Base-by-base conservation (phyloP, 2,888 invertebrate species). In the Dastarcus helophoroides region DNA sequence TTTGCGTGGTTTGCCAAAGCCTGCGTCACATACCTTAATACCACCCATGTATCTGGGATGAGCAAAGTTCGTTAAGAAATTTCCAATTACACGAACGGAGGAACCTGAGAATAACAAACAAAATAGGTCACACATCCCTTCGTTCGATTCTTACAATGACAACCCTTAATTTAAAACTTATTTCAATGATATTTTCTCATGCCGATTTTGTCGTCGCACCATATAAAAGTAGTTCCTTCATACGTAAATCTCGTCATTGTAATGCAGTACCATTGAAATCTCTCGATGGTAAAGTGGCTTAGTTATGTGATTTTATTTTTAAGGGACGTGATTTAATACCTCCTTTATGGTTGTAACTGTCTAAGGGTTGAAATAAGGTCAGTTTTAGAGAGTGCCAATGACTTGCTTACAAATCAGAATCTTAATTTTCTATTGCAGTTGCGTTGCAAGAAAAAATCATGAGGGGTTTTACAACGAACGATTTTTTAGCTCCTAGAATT, bases 241-340 rank as follows among this genome's bases (percentile, higher is more conserved):
- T 29, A 25, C 17, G 22, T n/a, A n/a, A n/a, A n/a, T n/a, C n/a
- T n/a, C n/a, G n/a, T n/a, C 29, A 14, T 29, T 14, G 26, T 22
- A 25, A 33, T 29, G 22, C 3, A 25, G 22, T 29, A 29, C 25
- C 25, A 29, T 14, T 15, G 29, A 14, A 33, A 33, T 33, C 29
- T 33, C 19, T 29, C 29, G 27, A 5, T 33, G 33, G 33, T 33
- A 33, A 5, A 44, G 42, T 44, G 44, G 48, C 53, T 54, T 51
- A 51, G 52, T 54, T 56, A 54, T 52, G 53, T 49, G 54, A 54
- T 52, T 52, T 50, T 47, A 49, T 51, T 48, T 51, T 51, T 43
- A 43, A 50, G 54, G 56, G 53, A 48, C 48, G 60, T 59, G 59
- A 61, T 60, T 60, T 60, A 61, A 61, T 61, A 60, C 58, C 58